Conservation (phyloP, 2,888 invertebrate genomes). For the Acleris cristana region DNA sequence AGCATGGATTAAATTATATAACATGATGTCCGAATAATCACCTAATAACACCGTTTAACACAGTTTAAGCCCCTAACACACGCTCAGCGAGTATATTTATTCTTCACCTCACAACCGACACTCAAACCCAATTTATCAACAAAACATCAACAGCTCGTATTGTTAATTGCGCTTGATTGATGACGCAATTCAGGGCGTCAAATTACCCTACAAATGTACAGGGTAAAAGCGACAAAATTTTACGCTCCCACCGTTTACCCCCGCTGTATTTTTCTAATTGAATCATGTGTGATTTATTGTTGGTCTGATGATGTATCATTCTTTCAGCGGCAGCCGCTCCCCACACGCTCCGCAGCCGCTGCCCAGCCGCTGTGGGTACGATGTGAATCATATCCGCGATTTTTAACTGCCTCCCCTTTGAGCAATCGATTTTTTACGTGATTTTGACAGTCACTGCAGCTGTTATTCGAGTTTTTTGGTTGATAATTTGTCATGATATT, state of each 20-base stretch:
- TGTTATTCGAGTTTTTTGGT: too few species aligned
- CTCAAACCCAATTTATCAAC: slow-evolving; percentile 36
- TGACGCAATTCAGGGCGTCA: slow-evolving; percentile 76
- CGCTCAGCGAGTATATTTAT: slow-evolving; percentile 8
- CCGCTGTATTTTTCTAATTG: slow-evolving; percentile 81
- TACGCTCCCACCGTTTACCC: slow-evolving; percentile 60
- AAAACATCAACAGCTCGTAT: slow-evolving; percentile 43
- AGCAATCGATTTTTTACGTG: slow-evolving; percentile 63
- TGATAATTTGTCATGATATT: too few species aligned
- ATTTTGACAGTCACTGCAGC: slow-evolving; percentile 51
- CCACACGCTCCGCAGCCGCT: slow-evolving; percentile 55
- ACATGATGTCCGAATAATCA: neutral
- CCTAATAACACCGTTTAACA: neutral
- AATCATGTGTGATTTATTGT: slow-evolving; percentile 84
- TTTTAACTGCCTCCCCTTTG: slow-evolving; percentile 70
- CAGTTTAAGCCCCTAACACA: neutral
- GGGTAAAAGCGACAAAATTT: slow-evolving; percentile 66
- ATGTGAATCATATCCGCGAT: slow-evolving; percentile 74
- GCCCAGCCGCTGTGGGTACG: slow-evolving; percentile 74
- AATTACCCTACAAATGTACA: slow-evolving; percentile 72
- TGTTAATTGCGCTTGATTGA: slow-evolving; percentile 77
- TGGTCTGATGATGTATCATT: slow-evolving; percentile 84
- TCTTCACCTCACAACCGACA: slow-evolving; percentile 30
- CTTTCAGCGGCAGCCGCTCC: slow-evolving; percentile 82
- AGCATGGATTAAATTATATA: neutral